Evolutionary conservation across 2,888 invertebrate species (phyloP).

Genomic region (Dendrolimus pini): DNA sequence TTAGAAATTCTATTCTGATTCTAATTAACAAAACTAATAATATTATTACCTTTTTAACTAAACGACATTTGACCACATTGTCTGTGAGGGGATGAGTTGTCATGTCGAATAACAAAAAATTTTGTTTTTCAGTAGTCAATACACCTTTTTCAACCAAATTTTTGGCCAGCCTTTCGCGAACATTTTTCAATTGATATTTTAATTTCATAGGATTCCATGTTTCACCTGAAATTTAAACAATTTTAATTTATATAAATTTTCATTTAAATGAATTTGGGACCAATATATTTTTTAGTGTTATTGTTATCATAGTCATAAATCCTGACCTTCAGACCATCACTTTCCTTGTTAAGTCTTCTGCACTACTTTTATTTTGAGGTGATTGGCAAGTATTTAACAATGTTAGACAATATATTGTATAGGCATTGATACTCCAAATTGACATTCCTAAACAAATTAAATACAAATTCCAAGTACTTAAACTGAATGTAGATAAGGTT

Average conservation of each 20-base stretch:
- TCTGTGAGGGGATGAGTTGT: constrained; percentile 99
- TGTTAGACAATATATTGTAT: too few relatives aligned
- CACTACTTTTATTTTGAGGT: too few relatives aligned
- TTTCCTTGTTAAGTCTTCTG: too few relatives aligned
- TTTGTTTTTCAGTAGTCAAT: constrained; percentile 99
- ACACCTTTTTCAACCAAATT: constrained; percentile 99
- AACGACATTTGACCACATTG: constrained; percentile 94
- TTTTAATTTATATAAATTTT: neutral
- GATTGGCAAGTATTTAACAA: too few relatives aligned
- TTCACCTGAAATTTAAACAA: constrained; percentile 82
- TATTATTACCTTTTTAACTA: constrained; percentile 92
- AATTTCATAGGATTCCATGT: constrained; percentile 99
- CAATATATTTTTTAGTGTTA: too few relatives aligned
- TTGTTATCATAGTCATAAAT: too few relatives aligned
- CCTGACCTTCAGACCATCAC: too few relatives aligned
- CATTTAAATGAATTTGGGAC: neutral
- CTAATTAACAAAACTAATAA: neutral
- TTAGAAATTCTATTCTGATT: too few relatives aligned
- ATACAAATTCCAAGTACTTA: too few relatives aligned
- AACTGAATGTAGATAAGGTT: too few relatives aligned
- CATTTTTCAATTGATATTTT: constrained; percentile 98
- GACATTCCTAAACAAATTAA: too few relatives aligned
- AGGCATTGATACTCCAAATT: too few relatives aligned
- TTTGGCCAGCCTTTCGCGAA: constrained; percentile 98
- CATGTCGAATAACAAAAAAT: constrained; percentile 99